Evolutionary conservation across 2,113 vertebrate species (phyloP).

Genomic region (Bujurquina vittata): DNA sequence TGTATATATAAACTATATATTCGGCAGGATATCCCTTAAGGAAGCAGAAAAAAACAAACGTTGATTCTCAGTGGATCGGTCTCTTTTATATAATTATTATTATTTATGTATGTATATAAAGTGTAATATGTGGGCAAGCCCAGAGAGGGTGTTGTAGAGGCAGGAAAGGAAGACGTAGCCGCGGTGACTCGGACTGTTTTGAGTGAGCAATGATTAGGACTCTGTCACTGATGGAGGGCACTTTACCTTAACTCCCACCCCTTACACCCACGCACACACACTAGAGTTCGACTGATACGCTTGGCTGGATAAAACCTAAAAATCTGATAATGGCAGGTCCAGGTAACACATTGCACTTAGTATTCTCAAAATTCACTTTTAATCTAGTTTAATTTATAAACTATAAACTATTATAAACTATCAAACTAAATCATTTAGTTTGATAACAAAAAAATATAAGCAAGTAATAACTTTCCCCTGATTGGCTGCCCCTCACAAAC

Average conservation of each 20-base stretch:
- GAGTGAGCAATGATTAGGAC: slow-evolving; percentile 58
- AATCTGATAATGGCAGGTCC: background rate
- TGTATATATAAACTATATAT: slow-evolving; percentile 67
- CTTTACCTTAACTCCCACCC: slow-evolving; percentile 73
- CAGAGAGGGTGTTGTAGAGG: slow-evolving; percentile 65
- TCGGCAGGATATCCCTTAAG: slow-evolving; percentile 59
- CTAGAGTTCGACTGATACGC: slow-evolving; percentile 8
- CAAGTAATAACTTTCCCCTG: too few species aligned
- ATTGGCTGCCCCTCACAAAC: background rate
- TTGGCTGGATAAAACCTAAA: background rate
- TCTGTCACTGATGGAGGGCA: slow-evolving; percentile 72
- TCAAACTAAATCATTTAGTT: too few species aligned
- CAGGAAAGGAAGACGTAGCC: slow-evolving; percentile 65
- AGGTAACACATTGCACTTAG: background rate
- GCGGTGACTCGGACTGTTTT: slow-evolving; percentile 74
- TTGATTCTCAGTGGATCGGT: slow-evolving; percentile 59
- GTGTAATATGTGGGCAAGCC: slow-evolving; percentile 66
- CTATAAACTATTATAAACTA: too few species aligned
- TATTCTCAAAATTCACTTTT: slow-evolving; percentile 6
- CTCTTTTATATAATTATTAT: slow-evolving; percentile 27
- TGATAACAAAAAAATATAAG: background rate
- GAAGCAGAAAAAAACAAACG: slow-evolving; percentile 34
- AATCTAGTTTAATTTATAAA: slow-evolving; percentile 3
- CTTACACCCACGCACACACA: slow-evolving; percentile 17
- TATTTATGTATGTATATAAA: slow-evolving; percentile 74